These are phyloP conservation scores for Gonatopus flavifemur DNA, from an alignment of 1,140 invertebrate species.

Conservation along the genomic window DNA sequence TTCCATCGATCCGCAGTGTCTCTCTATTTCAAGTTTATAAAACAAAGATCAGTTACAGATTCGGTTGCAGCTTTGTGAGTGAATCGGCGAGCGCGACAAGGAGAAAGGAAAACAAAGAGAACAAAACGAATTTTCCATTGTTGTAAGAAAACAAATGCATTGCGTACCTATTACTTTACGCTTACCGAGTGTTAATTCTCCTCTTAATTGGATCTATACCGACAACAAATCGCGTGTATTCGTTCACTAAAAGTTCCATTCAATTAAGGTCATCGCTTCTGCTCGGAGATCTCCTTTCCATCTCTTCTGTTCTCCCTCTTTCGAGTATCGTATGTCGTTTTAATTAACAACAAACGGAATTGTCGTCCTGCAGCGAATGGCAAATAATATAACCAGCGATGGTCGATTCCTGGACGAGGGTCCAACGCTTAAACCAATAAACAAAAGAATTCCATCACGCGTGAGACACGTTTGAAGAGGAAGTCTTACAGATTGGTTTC, in stretches of 20 bases:
- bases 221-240: constrained; percentile 19
- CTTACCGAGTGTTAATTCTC: constrained; percentile 4
- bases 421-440: too few species aligned
- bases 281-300: not conserved
- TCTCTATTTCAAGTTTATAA: too few species aligned
- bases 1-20: too few species aligned
- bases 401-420: too few species aligned
- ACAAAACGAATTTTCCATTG: not conserved
- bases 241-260: constrained; percentile 10
- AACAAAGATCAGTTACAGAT: too few species aligned
- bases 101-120: not conserved
- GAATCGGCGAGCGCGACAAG: too few species aligned
- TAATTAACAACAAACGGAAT: not conserved
- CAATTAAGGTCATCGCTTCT: constrained; percentile 25
- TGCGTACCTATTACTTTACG: constrained; percentile 3
- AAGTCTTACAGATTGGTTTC: too few species aligned
- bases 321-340: not conserved
- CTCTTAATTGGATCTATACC: constrained; percentile 12
- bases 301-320: not conserved
- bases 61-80: constrained; percentile 12
- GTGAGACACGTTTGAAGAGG: too few species aligned
- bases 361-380: not conserved
- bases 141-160: too few species aligned
- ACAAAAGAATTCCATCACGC: too few species aligned
- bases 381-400: too few species aligned